Base-by-base conservation (phyloP, 2,113 vertebrate species). In the Phalacrocorax aristotelis region DNA sequence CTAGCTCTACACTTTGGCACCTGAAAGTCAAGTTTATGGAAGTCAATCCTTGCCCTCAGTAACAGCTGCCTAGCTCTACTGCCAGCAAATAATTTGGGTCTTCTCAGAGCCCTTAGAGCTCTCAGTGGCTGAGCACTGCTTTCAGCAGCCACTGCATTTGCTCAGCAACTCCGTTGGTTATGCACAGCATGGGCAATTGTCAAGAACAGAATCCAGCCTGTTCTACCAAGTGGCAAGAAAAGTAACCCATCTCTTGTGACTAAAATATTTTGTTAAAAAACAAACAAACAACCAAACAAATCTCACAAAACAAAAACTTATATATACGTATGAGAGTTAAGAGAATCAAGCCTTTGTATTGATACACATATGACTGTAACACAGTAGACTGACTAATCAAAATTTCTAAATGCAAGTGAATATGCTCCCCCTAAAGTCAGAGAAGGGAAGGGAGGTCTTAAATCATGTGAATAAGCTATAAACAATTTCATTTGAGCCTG, bases 401-500 rank as follows among this genome's bases (percentile, higher is more conserved):
- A 86, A 44, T 52, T 81, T 60, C 9, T 68, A 29, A 76, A 76
- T 48, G 18, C 14, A 69, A 78, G 42, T 21, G 42, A 42, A 7
- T 21, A 2, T 34, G n/a, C 21, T 65, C 18, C 44, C 32, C 15
- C 44, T 29, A 9, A 92, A 88, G 36, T 26, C 62, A 76, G 34
- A 76, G 90, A 52, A 94, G 40, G 71, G 49, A 86, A 89, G 18
- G 15, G 64, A 87, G 30, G 21, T 62, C 40, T 74, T 87, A 74
- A 65, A 38, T 89, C 40, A 27, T 38, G 36, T 21, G 69, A 68
- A 36, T 57, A 60, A 92, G 57, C 90, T 86, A 96, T 40, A 91
- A 96, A 97, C 91, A 94, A 83, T 80, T 91, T 72, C 12, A 95
- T 79, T 70, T 70, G 78, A 91, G 87, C 29, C 75, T 70, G 70